These are phyloP conservation scores for Mus spicilegus DNA, from an alignment of 2,113 vertebrate species.

Conservation along the genomic window DNA sequence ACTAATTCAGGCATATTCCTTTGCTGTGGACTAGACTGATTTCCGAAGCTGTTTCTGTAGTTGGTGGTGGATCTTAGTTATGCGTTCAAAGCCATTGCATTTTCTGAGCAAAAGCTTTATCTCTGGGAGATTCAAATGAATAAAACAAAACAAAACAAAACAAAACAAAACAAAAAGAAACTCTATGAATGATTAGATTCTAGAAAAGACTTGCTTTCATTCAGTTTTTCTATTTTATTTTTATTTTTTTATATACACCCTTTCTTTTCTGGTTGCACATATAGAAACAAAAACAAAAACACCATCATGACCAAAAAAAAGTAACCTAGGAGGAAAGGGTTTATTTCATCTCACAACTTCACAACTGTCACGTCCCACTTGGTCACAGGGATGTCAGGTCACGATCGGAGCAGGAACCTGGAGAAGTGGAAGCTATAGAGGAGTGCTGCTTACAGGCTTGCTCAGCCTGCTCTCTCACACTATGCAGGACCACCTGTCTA, in stretches of 20 bases:
- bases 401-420: not conserved
- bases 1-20: not conserved
- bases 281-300: not conserved
- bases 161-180: too few species aligned
- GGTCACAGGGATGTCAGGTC: not conserved
- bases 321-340: not conserved
- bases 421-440: not conserved
- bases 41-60: not conserved
- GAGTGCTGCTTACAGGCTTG: not conserved
- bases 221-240: not conserved
- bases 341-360: not conserved
- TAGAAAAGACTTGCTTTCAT: not conserved
- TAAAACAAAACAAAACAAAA: too few species aligned
- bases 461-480: not conserved
- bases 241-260: not conserved
- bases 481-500: not conserved
- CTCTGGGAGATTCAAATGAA: not conserved
- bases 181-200: not conserved
- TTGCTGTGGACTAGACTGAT: not conserved
- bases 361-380: not conserved
- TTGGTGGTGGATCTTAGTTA: not conserved
- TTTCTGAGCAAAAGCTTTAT: not conserved
- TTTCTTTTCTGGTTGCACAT: not conserved
- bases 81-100: not conserved
- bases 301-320: too few species aligned